Conservation (phyloP, 1,140 invertebrate species). For the Ruditapes philippinarum region DNA sequence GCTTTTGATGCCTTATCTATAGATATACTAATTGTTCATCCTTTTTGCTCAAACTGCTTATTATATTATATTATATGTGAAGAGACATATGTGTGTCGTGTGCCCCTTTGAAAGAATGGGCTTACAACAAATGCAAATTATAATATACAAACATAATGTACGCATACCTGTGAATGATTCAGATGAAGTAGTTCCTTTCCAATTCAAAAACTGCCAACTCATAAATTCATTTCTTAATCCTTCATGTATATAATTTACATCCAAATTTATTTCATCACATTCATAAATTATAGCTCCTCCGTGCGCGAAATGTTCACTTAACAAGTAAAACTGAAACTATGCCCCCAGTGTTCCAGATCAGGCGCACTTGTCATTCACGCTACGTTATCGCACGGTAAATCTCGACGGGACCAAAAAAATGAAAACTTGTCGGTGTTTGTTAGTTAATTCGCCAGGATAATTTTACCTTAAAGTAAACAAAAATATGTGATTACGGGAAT, state of each 20-base stretch:
- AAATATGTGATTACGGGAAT: not conserved
- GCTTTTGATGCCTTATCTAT: too few species aligned
- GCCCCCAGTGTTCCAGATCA: not conserved
- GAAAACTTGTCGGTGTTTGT: constrained; percentile 8
- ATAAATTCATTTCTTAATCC: not conserved
- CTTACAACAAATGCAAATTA: too few species aligned
- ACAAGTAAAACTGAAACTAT: not conserved
- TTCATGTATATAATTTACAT: not conserved
- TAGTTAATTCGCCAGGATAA: not conserved
- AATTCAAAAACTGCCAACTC: constrained; percentile 41
- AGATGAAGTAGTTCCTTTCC: not conserved
- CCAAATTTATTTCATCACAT: not conserved
- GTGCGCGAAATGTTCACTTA: not conserved
- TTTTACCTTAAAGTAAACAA: constrained; percentile 9
- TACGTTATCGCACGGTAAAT: not conserved
- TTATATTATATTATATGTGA: not conserved
- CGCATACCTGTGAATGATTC: not conserved
- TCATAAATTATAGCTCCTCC: not conserved
- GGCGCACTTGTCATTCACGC: not conserved
- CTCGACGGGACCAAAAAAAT: constrained; percentile 6
- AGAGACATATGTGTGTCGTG: not conserved
- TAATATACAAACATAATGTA: not conserved
- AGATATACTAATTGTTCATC: too few species aligned
- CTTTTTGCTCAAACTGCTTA: too few species aligned
- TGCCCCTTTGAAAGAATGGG: too few species aligned